Conservation (phyloP, 2,113 vertebrate genomes). For the Miniopterus natalensis region DNA sequence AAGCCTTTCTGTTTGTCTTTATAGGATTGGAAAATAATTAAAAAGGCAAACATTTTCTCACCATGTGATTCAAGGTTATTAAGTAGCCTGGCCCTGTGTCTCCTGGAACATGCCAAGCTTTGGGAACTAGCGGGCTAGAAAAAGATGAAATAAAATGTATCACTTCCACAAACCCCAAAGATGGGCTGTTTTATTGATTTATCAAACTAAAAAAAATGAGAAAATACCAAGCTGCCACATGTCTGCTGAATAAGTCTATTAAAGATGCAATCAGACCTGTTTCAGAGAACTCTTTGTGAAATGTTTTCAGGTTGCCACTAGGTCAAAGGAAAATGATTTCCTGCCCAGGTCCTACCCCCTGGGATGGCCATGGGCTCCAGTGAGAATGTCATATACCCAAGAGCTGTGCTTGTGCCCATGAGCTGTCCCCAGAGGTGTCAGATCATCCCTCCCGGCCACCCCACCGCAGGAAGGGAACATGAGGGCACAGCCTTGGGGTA, state of each 20-base stretch:
- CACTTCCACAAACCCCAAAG: not conserved
- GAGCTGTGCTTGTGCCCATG: not conserved
- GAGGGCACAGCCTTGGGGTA: not conserved
- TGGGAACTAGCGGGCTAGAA: not conserved
- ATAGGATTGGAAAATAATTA: not conserved
- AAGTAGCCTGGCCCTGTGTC: not conserved
- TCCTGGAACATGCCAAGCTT: not conserved
- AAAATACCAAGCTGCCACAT: not conserved
- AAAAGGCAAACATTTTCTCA: not conserved
- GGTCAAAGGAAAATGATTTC: not conserved
- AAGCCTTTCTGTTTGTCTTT: not conserved
- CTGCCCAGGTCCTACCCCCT: not conserved
- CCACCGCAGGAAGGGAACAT: accelerated
- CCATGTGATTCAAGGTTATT: not conserved
- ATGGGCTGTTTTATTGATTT: not conserved
- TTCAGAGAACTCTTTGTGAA: not conserved
- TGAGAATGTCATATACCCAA: too few relatives aligned
- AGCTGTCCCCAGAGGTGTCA: not conserved
- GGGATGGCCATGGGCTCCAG: not conserved
- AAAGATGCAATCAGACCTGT: not conserved
- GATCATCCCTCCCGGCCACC: not conserved
- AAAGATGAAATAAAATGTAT: not conserved
- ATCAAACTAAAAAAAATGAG: not conserved
- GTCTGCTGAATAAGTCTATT: not conserved
- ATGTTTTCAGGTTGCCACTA: not conserved